Conservation (phyloP, 2,113 vertebrate species). For the Ochotona princeps region DNA sequence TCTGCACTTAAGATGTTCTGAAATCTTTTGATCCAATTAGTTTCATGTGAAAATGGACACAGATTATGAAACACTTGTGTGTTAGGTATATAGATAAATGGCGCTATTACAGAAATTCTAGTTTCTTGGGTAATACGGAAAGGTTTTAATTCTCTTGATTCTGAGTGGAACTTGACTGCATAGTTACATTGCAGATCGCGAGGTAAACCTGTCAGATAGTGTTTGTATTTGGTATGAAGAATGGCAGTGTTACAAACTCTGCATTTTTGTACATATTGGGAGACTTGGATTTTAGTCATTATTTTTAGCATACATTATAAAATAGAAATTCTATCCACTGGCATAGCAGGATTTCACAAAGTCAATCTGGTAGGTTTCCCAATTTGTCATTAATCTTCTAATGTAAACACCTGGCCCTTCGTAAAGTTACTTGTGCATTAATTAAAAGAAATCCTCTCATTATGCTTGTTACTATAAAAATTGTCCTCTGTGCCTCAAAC, state of each 20-base stretch:
- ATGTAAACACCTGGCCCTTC: conserved; percentile 40
- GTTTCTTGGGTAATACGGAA: not conserved
- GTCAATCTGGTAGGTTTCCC: not conserved
- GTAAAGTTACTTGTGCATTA: conserved; percentile 54
- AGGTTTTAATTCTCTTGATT: not conserved
- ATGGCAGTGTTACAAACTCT: not conserved
- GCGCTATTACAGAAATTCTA: not conserved
- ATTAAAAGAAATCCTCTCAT: conserved; percentile 14
- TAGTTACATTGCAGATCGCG: not conserved
- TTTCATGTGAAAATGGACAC: not conserved
- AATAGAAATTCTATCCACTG: not conserved
- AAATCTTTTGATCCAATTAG: not conserved
- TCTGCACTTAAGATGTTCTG: not conserved
- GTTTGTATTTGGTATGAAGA: not conserved
- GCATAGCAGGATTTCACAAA: not conserved
- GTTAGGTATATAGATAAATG: not conserved
- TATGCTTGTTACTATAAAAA: conserved; percentile 45
- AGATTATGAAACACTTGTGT: not conserved
- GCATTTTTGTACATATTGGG: not conserved
- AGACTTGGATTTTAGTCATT: not conserved
- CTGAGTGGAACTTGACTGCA: not conserved
- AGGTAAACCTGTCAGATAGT: not conserved
- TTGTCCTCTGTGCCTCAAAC: not conserved
- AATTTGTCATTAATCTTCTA: conserved; percentile 11
- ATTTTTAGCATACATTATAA: no score